Evolutionary conservation across 2,797 vertebrate genomes (phyloP).

Genomic region (Sebastes nivosus): DNA sequence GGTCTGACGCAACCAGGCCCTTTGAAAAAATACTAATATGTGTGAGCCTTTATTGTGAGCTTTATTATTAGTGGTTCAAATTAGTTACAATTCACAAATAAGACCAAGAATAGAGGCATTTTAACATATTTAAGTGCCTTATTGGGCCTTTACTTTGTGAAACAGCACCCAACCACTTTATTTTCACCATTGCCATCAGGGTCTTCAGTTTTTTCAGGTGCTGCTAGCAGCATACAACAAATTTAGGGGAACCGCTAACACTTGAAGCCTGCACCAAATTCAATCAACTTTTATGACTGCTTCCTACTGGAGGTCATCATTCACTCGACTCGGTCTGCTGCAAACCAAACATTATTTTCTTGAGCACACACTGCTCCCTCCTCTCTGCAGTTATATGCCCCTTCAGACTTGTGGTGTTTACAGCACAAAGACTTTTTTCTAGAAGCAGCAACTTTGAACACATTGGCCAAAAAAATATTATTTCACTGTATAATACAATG

Average conservation of each 20-base stretch:
- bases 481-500: not conserved
- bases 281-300: slow-evolving; percentile 54
- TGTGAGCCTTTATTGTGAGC: not conserved
- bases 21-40: not conserved
- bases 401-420: not conserved
- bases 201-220: slow-evolving; percentile 2
- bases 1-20: not conserved
- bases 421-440: not conserved
- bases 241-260: not conserved
- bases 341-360: slow-evolving; percentile 17
- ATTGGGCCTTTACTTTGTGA: not conserved
- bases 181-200: not conserved
- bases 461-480: not conserved
- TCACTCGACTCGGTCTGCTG: slow-evolving; percentile 14
- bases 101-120: not conserved
- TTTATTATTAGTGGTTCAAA: not conserved
- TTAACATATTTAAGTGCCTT: not conserved
- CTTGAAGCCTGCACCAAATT: slow-evolving; percentile 44
- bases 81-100: not conserved
- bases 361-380: not conserved
- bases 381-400: not conserved
- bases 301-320: slow-evolving; percentile 30
- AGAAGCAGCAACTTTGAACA: not conserved
- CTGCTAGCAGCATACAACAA: slow-evolving; percentile 2
- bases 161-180: not conserved